Percentiles rank a stretch among this genome's conserved stretches.
Conservation (phyloP, 2,797 vertebrate genomes). For the Microctenopoma steveboyesi region DNA sequence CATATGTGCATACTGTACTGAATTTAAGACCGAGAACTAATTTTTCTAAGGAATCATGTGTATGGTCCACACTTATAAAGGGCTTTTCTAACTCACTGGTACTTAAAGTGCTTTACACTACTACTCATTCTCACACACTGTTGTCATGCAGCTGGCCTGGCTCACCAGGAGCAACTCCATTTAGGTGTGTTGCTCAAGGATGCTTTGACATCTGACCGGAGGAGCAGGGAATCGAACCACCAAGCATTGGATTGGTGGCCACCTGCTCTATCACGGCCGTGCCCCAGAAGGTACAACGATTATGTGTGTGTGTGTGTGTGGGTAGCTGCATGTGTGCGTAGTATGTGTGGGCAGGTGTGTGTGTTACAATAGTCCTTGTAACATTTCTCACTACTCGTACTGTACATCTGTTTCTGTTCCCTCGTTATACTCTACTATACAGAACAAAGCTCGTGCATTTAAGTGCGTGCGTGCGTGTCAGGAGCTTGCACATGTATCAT, state of each 20-base stretch:
- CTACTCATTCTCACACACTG: too few species aligned
- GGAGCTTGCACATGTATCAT: constrained; percentile 38
- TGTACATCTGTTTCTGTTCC: constrained; percentile 16
- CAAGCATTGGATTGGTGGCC: too few species aligned
- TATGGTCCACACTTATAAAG: too few species aligned
- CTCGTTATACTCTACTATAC: constrained; percentile 4
- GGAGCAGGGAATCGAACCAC: too few species aligned
- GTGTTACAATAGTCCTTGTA: constrained; percentile 18
- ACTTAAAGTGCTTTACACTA: too few species aligned
- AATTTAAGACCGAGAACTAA: too few species aligned
- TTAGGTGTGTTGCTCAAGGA: not conserved
- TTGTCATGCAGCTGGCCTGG: too few species aligned
- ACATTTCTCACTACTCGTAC: constrained; percentile 24
- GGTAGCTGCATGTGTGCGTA: constrained; percentile 21
- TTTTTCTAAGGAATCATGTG: too few species aligned
- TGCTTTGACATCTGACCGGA: not conserved
- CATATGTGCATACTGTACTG: too few species aligned
- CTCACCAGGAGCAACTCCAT: too few species aligned
- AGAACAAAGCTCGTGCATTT: constrained; percentile 7
- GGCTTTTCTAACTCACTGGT: too few species aligned
- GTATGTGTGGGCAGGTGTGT: constrained; percentile 30
- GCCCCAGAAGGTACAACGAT: not conserved
- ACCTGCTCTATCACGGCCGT: not conserved
- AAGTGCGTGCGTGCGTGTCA: constrained; percentile 7
- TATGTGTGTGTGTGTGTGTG: constrained; percentile 15